Conservation (phyloP, 2,113 vertebrate genomes). For the Dasypus novemcinctus region DNA sequence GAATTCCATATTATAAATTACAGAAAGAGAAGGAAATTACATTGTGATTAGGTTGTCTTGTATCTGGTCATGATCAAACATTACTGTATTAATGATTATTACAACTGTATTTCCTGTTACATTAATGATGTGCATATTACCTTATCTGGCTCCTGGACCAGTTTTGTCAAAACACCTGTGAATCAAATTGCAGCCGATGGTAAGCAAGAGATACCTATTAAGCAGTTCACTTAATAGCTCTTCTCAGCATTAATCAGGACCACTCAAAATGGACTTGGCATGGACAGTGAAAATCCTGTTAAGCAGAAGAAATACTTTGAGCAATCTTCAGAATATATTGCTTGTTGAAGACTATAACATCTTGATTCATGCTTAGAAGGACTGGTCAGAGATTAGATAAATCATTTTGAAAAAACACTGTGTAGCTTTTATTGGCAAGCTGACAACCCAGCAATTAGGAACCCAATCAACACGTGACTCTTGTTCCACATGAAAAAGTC, state of each 20-base stretch:
- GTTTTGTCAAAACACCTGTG: constrained; percentile 52
- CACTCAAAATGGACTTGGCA: background rate
- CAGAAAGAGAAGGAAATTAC: constrained; percentile 47
- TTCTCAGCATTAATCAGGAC: background rate
- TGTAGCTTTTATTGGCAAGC: background rate
- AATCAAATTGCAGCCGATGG: background rate
- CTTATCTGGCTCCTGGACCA: background rate
- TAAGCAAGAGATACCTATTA: constrained; percentile 9
- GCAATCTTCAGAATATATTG: background rate
- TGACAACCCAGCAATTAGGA: background rate
- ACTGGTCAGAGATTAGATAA: background rate
- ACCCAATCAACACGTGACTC: background rate
- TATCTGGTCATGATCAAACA: constrained; percentile 24
- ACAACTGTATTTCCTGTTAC: constrained; percentile 11
- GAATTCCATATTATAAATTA: constrained; percentile 48
- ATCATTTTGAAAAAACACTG: background rate
- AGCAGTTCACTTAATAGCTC: background rate
- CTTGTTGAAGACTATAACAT: background rate
- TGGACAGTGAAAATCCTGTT: background rate
- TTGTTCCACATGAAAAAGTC: background rate
- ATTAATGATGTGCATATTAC: background rate
- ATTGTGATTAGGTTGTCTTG: background rate
- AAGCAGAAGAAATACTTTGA: background rate
- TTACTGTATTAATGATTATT: constrained; percentile 8
- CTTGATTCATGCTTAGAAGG: background rate